Percentiles rank a stretch among this genome's conserved stretches.
Evolutionary conservation across 1,140 invertebrate species (phyloP).

Genomic region (Papilio xuthus): DNA sequence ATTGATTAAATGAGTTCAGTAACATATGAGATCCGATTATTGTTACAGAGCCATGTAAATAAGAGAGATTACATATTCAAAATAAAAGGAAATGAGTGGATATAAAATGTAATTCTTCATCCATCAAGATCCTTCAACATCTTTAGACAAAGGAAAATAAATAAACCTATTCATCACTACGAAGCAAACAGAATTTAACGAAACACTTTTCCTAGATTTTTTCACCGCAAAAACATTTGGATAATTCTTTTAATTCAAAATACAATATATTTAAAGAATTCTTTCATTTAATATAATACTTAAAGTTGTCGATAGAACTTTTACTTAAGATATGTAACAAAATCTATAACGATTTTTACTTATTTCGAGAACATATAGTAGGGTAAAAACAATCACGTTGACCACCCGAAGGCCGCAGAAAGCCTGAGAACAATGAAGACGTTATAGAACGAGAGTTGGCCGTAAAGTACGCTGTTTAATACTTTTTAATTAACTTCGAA

Average conservation of each 20-base stretch:
- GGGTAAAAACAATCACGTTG: slow-evolving; percentile 1
- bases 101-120: no score
- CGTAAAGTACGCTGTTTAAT: slow-evolving; percentile 17
- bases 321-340: neutral
- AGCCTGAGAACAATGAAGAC: slow-evolving; percentile 13
- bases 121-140: no score
- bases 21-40: no score
- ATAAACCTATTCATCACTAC: neutral
- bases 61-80: no score
- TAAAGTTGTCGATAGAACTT: neutral
- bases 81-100: no score
- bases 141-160: no score
- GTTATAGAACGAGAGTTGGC: neutral
- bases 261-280: neutral
- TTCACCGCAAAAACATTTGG: neutral
- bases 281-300: neutral
- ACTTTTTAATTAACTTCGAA: slow-evolving; percentile 11
- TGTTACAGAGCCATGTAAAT: no score
- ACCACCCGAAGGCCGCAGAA: neutral
- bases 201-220: neutral
- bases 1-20: no score
- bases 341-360: neutral
- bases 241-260: neutral
- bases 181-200: neutral
- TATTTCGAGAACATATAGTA: slow-evolving; percentile 17